Base-by-base conservation (phyloP, 2,888 invertebrate species). In the Caenorhabditis sp. region DNA sequence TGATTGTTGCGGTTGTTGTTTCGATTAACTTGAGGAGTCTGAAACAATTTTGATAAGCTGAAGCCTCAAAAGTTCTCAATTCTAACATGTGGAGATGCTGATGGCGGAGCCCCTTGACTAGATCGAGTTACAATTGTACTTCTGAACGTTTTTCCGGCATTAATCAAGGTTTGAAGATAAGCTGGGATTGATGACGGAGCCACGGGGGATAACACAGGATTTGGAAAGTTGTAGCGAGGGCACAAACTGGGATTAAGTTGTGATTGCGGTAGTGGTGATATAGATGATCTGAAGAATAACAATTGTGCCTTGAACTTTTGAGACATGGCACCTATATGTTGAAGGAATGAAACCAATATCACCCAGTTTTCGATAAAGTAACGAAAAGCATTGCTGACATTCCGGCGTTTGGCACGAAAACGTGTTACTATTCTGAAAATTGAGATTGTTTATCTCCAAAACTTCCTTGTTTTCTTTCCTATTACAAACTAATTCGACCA, bases 351-450 rank as follows among this genome's bases (percentile, higher is more conserved):
- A 58, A 15, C 86, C 85, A 20, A 86, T 77, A 46, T 83, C 82
- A 6, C 72, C 68, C 13, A 88, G 68, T 37, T 85, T 80, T 58
- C 81, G 77, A 58, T 80, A 80, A 17, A 86, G 70, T 30, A 84
- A 53, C 20, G 81, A 80, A 41, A 81, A 87, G 61, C 88, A 88
- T 46, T 86, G 83, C 26, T 76, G 82, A 63, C 88, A 88, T 55
- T 86, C 85, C 30, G 68, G 46, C 7, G 81, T 65, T 0, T 37
- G 45, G 56, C 88, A 88, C 1, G 56, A 27, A 50, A 86, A 86
- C 4, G 83, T 83, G 8, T 75, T 80, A 17, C 76, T 72, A 37
- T 83, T 83, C 87, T 87, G 68, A 27, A 83, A 75, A 11, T 35
- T 13, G 4, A 9, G n/a, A n/a, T n/a, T n/a, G 8, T 3, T 15